Evolutionary conservation across 2,888 invertebrate species (phyloP).

Genomic region (Pogonocherus hispidulus): DNA sequence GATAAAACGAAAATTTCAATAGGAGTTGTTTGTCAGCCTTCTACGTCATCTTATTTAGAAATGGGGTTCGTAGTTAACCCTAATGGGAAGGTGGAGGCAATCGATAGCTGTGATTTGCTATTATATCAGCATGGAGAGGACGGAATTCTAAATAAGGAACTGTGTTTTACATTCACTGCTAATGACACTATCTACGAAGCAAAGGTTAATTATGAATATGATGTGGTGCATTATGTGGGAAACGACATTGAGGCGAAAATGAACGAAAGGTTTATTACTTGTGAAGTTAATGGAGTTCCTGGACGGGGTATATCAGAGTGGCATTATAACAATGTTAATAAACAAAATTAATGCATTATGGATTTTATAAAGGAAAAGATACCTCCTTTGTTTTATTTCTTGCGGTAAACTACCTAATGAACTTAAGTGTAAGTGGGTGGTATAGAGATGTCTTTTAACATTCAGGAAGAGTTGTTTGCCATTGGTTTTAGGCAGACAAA

Average conservation of each 20-base stretch:
- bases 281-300: constrained; percentile 74
- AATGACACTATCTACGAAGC: constrained; percentile 72
- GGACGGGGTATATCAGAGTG: constrained; percentile 83
- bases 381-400: no score
- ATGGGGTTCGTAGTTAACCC: constrained; percentile 75
- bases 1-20: constrained; percentile 79
- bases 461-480: no score
- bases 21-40: constrained; percentile 84
- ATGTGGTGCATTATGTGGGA: constrained; percentile 76
- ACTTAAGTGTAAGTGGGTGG: no score
- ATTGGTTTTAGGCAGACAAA: no score
- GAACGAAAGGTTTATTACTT: constrained; percentile 74
- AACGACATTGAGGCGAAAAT: constrained; percentile 78
- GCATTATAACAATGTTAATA: constrained; percentile 70
- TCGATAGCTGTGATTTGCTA: constrained; percentile 75
- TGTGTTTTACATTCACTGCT: constrained; percentile 76
- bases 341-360: no score
- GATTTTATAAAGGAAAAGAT: no score
- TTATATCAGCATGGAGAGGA: constrained; percentile 80
- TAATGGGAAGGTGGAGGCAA: constrained; percentile 68
- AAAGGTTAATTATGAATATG: constrained; percentile 72
- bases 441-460: no score
- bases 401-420: no score
- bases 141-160: constrained; percentile 73
- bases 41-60: constrained; percentile 76